A percentile compares a stretch with the other conserved stretches of the same genome.
These are phyloP conservation scores for Eueremaeus valkanovi DNA, from an alignment of 2,888 invertebrate genomes.

Conservation along the genomic window DNA sequence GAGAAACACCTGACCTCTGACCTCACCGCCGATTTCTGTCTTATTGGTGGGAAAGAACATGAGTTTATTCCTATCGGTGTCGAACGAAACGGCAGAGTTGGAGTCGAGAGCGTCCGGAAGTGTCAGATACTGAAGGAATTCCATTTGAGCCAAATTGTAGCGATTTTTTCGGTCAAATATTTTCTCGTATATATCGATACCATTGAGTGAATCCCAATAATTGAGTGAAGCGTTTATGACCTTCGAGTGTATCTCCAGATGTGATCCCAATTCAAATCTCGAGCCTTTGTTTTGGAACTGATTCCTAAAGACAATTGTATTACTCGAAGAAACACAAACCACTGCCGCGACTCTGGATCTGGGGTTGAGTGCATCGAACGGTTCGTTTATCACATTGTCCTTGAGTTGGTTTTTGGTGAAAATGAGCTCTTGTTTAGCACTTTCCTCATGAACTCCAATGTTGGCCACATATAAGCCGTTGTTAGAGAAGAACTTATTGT, in stretches of 20 bases:
- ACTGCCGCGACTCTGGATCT: slow-evolving; percentile 88
- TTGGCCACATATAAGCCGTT: slow-evolving; percentile 81
- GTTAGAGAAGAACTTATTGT: slow-evolving; percentile 87
- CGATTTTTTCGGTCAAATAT: slow-evolving; percentile 70
- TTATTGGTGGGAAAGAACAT: slow-evolving; percentile 44
- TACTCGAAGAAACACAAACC: slow-evolving; percentile 83
- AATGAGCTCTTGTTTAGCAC: slow-evolving; percentile 68
- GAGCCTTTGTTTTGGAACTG: slow-evolving; percentile 86
- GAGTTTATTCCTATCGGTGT: slow-evolving; percentile 46
- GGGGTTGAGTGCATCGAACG: slow-evolving; percentile 76
- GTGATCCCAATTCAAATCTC: slow-evolving; percentile 89
- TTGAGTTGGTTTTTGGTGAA: slow-evolving; percentile 83
- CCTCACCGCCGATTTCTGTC: slow-evolving; percentile 73
- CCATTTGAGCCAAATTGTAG: slow-evolving; percentile 88
- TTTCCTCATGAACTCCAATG: slow-evolving; percentile 80
- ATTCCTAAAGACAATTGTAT: slow-evolving; percentile 81
- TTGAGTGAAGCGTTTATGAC: slow-evolving; percentile 89
- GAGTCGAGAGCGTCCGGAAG: slow-evolving; percentile 86
- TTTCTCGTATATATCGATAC: slow-evolving; percentile 51
- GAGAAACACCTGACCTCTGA: slow-evolving; percentile 69
- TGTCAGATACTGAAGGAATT: slow-evolving; percentile 82
- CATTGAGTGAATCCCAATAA: slow-evolving; percentile 68
- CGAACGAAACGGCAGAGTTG: slow-evolving; percentile 42
- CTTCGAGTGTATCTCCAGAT: slow-evolving; percentile 88
- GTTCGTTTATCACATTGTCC: slow-evolving; percentile 78